Conservation (phyloP, 2,888 invertebrate genomes). For the Marronus borbonicus region DNA sequence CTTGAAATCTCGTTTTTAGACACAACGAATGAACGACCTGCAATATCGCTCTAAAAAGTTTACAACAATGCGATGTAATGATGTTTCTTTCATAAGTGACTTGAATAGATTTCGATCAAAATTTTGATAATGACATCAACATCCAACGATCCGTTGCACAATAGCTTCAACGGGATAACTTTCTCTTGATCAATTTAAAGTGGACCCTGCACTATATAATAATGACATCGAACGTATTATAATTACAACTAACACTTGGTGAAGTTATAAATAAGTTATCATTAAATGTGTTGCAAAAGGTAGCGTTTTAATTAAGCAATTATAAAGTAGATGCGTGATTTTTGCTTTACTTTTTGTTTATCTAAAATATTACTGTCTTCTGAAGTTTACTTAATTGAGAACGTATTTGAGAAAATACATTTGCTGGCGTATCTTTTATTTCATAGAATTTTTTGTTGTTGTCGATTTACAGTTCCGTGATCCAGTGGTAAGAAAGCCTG, state of each 20-base stretch:
- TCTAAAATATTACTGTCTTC: no score
- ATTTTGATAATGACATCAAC: conserved; percentile 24
- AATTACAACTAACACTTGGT: neutral
- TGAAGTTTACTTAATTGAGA: no score
- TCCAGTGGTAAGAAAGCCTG: no score
- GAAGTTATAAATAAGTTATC: no score
- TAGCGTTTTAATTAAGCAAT: no score
- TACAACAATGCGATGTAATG: conserved; percentile 16
- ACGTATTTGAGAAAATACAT: no score
- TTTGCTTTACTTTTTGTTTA: no score
- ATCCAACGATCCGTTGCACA: conserved; percentile 12
- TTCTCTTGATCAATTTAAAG: conserved; percentile 40
- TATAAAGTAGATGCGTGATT: no score
- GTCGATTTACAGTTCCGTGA: no score
- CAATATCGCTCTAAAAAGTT: neutral
- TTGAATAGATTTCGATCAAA: conserved; percentile 15
- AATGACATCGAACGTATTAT: conserved; percentile 9
- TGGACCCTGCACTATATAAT: neutral
- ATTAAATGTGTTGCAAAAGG: no score
- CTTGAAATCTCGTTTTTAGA: conserved; percentile 10
- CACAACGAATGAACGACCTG: neutral
- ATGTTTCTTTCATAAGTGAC: conserved; percentile 24
- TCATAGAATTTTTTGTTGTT: no score
- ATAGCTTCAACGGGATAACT: conserved; percentile 4
- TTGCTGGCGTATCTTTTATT: no score